phyloP scores from a whole-genome alignment of 2,797 vertebrate species.

The Acrossocheilus wenchowensis region DNA sequence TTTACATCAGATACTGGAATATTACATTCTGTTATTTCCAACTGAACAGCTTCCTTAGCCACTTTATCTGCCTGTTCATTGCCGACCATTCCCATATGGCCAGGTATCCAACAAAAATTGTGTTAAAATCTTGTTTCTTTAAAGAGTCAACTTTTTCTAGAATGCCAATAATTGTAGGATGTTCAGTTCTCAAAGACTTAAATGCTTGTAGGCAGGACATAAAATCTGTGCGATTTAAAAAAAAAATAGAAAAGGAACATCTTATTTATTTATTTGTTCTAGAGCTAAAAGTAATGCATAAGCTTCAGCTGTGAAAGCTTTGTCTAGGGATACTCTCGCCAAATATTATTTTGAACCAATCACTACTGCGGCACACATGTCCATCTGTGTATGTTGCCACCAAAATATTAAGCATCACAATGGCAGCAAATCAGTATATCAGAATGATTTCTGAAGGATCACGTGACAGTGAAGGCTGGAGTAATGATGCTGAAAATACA shows the following conservation, averaged over 20 bases:
- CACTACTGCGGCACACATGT: too few relatives aligned
- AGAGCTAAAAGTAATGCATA: too few relatives aligned
- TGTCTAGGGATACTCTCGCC: background rate
- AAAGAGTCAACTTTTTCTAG: background rate
- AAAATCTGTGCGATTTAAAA: background rate
- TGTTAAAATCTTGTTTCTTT: background rate
- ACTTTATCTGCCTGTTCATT: background rate
- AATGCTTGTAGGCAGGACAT: too few relatives aligned
- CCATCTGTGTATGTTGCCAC: background rate
- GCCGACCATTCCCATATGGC: too few relatives aligned
- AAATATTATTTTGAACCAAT: too few relatives aligned
- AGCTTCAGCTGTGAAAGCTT: background rate
- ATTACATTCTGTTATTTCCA: background rate
- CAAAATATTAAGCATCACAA: background rate
- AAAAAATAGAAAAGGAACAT: background rate
- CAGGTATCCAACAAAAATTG: background rate
- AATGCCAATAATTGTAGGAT: background rate
- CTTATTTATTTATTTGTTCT: too few relatives aligned
- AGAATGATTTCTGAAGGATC: background rate
- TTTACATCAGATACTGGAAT: background rate
- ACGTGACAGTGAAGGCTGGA: background rate
- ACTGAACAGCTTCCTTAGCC: background rate
- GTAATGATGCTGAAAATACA: background rate
- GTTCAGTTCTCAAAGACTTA: background rate
- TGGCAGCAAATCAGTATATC: background rate